These are phyloP conservation scores for Tachina grossa DNA, from an alignment of 2,888 invertebrate species.

Conservation along the genomic window DNA sequence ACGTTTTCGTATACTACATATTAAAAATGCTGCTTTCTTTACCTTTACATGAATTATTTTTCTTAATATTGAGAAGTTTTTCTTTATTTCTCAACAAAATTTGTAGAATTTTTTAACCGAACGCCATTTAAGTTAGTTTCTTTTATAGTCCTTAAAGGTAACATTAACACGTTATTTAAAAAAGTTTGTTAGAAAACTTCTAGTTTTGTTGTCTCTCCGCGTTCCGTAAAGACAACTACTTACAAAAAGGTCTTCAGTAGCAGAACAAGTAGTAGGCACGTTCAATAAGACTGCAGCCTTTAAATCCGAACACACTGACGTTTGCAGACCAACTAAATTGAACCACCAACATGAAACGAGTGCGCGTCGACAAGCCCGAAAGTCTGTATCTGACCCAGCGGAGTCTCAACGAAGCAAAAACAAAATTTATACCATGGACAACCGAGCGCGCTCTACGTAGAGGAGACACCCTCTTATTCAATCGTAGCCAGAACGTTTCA, in stretches of 20 bases:
- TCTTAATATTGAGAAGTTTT: conserved; percentile 27
- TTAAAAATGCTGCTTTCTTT: conserved; percentile 16
- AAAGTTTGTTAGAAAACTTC: conserved; percentile 42
- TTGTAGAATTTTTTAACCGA: conserved; percentile 37
- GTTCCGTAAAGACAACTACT: conserved; percentile 39
- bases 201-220: conserved; percentile 49
- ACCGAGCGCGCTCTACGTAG: conserved; percentile 67
- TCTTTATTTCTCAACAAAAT: conserved; percentile 22
- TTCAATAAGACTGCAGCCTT: conserved; percentile 43
- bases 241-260: conserved; percentile 28
- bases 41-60: conserved; percentile 36
- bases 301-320: conserved; percentile 69
- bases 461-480: conserved; percentile 71
- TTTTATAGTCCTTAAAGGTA: conserved; percentile 55
- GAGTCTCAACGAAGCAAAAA: conserved; percentile 71
- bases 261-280: conserved; percentile 38
- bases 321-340: conserved; percentile 69
- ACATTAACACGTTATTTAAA: conserved; percentile 63
- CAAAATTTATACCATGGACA: conserved; percentile 62
- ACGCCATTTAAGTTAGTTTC: conserved; percentile 46
- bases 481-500: conserved; percentile 65
- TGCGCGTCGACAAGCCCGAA: conserved; percentile 69
- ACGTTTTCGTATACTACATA: not conserved
- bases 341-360: conserved; percentile 69
- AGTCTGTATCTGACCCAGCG: conserved; percentile 69